phyloP scores from a whole-genome alignment of 2,797 vertebrate species.

The Danio choprae region DNA sequence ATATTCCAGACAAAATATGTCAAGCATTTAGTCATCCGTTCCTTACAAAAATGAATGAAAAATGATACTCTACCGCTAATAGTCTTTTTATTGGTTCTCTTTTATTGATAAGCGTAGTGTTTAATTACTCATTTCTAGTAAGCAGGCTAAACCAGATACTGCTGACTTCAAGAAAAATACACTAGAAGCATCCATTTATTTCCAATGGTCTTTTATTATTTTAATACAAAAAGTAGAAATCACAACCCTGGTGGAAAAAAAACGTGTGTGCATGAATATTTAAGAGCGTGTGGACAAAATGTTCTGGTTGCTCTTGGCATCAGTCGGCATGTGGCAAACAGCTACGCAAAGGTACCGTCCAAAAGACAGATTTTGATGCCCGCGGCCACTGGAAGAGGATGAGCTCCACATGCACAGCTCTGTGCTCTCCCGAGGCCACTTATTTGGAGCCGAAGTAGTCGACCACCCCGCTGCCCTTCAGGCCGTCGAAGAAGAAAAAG shows the following conservation, averaged over 20 bases:
- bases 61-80: too few relatives aligned
- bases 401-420: slow-evolving; percentile 27
- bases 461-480: slow-evolving; percentile 88
- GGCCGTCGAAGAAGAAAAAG: slow-evolving; percentile 94
- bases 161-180: neutral
- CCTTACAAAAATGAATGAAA: too few relatives aligned
- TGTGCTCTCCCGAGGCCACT: slow-evolving; percentile 18
- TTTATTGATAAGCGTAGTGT: neutral
- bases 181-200: slow-evolving; percentile 34
- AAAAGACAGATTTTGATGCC: slow-evolving; percentile 48
- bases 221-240: slow-evolving; percentile 77
- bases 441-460: slow-evolving; percentile 85
- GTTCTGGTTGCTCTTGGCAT: slow-evolving; percentile 39
- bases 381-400: slow-evolving; percentile 36
- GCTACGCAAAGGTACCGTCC: slow-evolving; percentile 39
- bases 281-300: slow-evolving; percentile 31
- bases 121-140: slow-evolving; percentile 27
- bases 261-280: slow-evolving; percentile 18
- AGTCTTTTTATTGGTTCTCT: slow-evolving; percentile 1
- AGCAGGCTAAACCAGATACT: neutral
- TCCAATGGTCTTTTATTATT: slow-evolving; percentile 51
- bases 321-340: slow-evolving; percentile 36
- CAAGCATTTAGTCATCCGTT: too few relatives aligned
- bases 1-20: too few relatives aligned
- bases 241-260: slow-evolving; percentile 29